phyloP scores from a whole-genome alignment of 2,113 vertebrate species.

The Emydura subglobosa region DNA sequence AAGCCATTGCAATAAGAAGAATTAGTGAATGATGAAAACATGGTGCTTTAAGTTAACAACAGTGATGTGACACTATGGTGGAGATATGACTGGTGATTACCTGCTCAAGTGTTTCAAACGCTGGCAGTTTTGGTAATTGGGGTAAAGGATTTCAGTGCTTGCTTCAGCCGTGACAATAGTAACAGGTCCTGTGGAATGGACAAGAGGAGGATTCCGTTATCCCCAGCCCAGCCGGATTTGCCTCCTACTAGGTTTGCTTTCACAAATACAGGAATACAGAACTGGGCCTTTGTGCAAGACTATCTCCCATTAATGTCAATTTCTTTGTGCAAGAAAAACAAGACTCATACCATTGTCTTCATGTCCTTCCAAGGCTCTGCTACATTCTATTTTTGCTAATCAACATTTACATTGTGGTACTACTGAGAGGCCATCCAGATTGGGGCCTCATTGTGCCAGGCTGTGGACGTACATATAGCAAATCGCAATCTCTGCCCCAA shows the following conservation, averaged over 20 bases:
- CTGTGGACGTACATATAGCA: not conserved
- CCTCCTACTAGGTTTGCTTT: not conserved
- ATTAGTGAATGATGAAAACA: constrained; percentile 18
- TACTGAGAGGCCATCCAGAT: not conserved
- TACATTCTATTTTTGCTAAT: not conserved
- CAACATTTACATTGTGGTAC: not conserved
- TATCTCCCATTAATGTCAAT: not conserved
- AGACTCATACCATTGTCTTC: not conserved
- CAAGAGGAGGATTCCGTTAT: constrained; percentile 13
- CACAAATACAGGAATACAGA: not conserved
- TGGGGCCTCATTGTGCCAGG: not conserved
- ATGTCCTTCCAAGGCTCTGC: not conserved
- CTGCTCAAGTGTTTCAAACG: constrained; percentile 81
- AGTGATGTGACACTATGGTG: constrained; percentile 1
- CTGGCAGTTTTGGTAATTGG: constrained; percentile 88
- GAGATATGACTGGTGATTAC: constrained; percentile 71
- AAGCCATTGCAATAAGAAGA: constrained; percentile 25
- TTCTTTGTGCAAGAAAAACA: not conserved
- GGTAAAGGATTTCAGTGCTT: constrained; percentile 92
- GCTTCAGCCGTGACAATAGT: constrained; percentile 87
- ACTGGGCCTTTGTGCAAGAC: not conserved
- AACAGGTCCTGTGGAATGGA: constrained; percentile 77
- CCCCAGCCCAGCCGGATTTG: not conserved
- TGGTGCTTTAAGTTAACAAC: constrained; percentile 26
- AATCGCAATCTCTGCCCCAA: not conserved